Percentiles rank a stretch among this genome's conserved stretches.
phyloP scores from a whole-genome alignment of 2,888 invertebrate species.

The Hyalella azteca region DNA sequence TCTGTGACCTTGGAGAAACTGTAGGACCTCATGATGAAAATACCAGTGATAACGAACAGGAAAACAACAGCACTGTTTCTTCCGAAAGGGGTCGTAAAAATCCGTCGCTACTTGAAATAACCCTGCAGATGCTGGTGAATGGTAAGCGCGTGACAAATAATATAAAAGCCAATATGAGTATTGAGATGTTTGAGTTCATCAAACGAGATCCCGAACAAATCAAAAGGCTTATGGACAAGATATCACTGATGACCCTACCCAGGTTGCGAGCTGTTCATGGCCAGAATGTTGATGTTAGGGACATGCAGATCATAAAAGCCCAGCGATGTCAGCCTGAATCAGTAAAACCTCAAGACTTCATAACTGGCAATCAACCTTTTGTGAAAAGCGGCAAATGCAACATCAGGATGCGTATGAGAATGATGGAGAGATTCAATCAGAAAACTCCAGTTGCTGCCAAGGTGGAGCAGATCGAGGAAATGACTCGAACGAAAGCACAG shows the following conservation, averaged over 20 bases:
- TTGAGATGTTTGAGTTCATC: background rate
- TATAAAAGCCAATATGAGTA: slow-evolving; percentile 11
- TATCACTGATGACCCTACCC: background rate
- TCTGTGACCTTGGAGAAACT: slow-evolving; percentile 1
- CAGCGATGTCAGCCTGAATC: background rate
- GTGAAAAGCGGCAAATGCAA: slow-evolving; percentile 37
- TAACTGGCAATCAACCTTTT: slow-evolving; percentile 33
- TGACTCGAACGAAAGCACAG: background rate
- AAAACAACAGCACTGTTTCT: background rate
- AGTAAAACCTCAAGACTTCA: slow-evolving; percentile 4
- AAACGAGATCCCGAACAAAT: background rate
- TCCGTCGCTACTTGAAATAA: background rate
- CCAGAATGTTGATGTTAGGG: background rate
- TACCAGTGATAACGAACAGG: background rate
- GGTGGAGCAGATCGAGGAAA: slow-evolving; percentile 16
- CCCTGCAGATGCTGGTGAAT: slow-evolving; percentile 3
- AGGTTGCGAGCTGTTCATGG: background rate
- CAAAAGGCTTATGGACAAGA: background rate
- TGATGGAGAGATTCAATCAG: slow-evolving; percentile 6
- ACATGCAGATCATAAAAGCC: background rate
- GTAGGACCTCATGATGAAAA: background rate
- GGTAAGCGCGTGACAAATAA: background rate
- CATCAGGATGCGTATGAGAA: background rate
- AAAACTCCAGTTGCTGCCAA: background rate
- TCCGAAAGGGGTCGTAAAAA: background rate